Conservation (phyloP, 2,113 vertebrate genomes). For the Hydrolagus affinis region DNA sequence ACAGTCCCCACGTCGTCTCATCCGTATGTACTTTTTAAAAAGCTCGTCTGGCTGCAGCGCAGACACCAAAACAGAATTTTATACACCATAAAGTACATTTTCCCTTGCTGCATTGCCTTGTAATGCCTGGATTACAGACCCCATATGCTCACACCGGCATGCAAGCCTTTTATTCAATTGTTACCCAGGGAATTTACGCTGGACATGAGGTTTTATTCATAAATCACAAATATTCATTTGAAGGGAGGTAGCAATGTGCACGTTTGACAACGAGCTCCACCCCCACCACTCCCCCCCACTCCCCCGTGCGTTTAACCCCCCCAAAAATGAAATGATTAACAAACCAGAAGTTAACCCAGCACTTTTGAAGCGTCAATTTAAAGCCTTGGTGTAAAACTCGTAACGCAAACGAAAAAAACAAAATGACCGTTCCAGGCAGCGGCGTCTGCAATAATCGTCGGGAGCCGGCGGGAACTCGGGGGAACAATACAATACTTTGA, state of each 20-base stretch:
- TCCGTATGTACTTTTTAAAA: slow-evolving; percentile 7
- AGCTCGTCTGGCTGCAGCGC: slow-evolving; percentile 2
- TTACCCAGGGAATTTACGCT: slow-evolving; percentile 18
- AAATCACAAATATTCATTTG: slow-evolving; percentile 31
- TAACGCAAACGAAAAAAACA: background rate
- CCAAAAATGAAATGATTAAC: slow-evolving; percentile 16
- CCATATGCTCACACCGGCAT: slow-evolving; percentile 25
- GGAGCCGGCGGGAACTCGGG: background rate
- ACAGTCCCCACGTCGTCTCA: background rate
- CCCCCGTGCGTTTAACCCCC: slow-evolving; percentile 23
- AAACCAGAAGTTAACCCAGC: background rate
- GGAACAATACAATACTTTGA: background rate
- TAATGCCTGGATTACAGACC: slow-evolving; percentile 29
- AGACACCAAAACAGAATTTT: slow-evolving; percentile 24
- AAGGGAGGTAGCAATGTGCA: slow-evolving; percentile 13
- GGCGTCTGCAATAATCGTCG: background rate
- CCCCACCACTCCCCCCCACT: no score
- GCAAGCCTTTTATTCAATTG: slow-evolving; percentile 29
- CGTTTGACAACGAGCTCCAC: slow-evolving; percentile 16
- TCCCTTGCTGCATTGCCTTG: slow-evolving; percentile 23
- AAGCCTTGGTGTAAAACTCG: background rate
- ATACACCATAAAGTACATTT: slow-evolving; percentile 24
- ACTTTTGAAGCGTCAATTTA: background rate
- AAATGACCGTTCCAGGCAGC: background rate
- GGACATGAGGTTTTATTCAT: slow-evolving; percentile 23